Base-by-base conservation (phyloP, 2,888 invertebrate species). In the Mythimna albipuncta region DNA sequence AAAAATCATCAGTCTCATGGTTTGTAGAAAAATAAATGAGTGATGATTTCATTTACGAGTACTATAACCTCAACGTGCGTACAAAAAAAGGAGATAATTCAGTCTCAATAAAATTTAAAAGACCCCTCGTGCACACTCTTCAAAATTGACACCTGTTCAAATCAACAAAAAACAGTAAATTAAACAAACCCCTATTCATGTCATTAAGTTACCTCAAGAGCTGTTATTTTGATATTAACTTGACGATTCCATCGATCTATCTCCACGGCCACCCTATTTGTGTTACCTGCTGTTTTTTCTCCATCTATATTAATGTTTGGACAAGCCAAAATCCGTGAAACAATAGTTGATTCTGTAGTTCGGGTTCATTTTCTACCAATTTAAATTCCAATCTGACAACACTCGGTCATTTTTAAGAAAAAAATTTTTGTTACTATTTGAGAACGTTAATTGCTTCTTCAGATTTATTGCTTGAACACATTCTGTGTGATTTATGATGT, bases 251-350 rank as follows among this genome's bases (percentile, higher is more conserved):
- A 86, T 75, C 68, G 73, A 86, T 89, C 76, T 89, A 86, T 86
- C 84, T 89, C 88, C 72, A 66, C 59, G 83, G 72, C 82, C 81
- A 82, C 72, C 82, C 86, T 65, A 80, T 81, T 80, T 72, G 64
- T 74, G 74, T 85, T 95, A 95, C 96, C 96, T 95, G 95, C 92
- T 95, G 93, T 95, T 95, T 96, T 95, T 96, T 95, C 92, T 95
- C 93, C 67, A 85, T 89, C 89, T 88, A 84, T 87, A 81, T 86
- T 81, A 83, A 86, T 95, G 94, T 95, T 95, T 95, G 91, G 90
- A 93, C 90, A 92, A 90, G 92, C 89, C 93, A 92, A 93, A 92
- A 91, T 91, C 91, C 89, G 89, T 92, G 92, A 93, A 95, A 95
- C 95, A 95, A 96, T 95, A 93, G 92, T 93, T 93, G 92, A 93